A percentile compares a stretch with the other conserved stretches of the same genome.
phyloP scores from a whole-genome alignment of 1,140 invertebrate genomes.

The Drepana arcuata region DNA sequence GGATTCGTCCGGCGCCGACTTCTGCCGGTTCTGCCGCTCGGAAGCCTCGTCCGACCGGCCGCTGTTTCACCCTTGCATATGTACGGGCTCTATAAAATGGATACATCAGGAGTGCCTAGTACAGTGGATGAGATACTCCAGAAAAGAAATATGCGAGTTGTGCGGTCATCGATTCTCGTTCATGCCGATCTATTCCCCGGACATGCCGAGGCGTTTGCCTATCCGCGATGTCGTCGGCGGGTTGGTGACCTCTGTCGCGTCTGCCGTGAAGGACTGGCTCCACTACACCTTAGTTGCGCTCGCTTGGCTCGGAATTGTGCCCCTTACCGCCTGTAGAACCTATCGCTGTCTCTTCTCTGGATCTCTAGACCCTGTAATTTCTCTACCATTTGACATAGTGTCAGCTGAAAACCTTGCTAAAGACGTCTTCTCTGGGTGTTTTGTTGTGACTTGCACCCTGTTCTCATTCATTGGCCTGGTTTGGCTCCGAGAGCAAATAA shows the following conservation, averaged over 20 bases:
- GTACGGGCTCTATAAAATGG: conserved; percentile 98
- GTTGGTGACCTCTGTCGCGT: conserved; percentile 88
- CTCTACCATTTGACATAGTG: conserved; percentile 91
- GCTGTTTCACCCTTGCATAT: conserved; percentile 98
- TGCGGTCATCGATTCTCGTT: conserved; percentile 99
- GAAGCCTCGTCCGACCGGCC: conserved; percentile 87
- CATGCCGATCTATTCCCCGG: conserved; percentile 98
- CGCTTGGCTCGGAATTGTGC: conserved; percentile 98
- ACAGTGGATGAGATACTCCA: conserved; percentile 95
- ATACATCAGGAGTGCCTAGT: conserved; percentile 96
- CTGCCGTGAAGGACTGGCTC: conserved; percentile 95
- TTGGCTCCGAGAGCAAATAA: conserved; percentile 98
- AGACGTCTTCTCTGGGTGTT: conserved; percentile 96
- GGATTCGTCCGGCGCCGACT: conserved; percentile 77
- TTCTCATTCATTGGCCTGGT: conserved; percentile 97
- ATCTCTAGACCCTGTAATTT: conserved; percentile 86
- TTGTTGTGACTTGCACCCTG: conserved; percentile 96
- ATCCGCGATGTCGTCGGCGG: conserved; percentile 92
- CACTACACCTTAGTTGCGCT: conserved; percentile 95
- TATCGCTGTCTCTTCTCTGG: conserved; percentile 94
- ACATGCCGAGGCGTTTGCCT: conserved; percentile 97
- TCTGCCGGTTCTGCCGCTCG: conserved; percentile 97
- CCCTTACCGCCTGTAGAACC: conserved; percentile 96
- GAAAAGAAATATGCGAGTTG: conserved; percentile 99
- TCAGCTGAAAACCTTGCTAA: conserved; percentile 94